Base-by-base conservation (phyloP, 2,113 vertebrate species). In the Phyllopteryx taeniolatus region DNA sequence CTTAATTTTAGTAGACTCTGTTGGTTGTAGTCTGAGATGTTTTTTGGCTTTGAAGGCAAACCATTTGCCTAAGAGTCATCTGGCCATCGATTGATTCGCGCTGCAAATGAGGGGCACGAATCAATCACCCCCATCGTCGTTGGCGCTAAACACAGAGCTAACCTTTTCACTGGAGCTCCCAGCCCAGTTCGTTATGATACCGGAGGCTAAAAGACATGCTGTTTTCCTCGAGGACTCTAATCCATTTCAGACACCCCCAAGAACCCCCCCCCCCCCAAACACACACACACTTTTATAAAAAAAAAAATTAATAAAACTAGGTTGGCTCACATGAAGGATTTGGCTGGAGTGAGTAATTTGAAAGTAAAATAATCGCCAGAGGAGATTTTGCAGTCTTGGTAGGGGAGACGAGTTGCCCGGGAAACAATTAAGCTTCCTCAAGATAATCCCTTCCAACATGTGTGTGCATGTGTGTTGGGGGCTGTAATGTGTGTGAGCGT, bases 321-420 rank as follows among this genome's bases (percentile, higher is more conserved):
- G 85, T 81, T 84, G 82, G 71, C 84, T 86, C 76, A 63, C 77
- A 77, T 72, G 75, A 68, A 85, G 80, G 80, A 80, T 87, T 88
- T 88, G 77, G 85, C 87, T 84, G 53, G 85, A 83, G 85, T 85
- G 85, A 89, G 85, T 88, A 75, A 87, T 88, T 87, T 89, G 81
- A 87, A 88, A 89, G 87, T 88, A 86, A 85, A 90, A 89, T 90
- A 89, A 90, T 88, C 76, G 75, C 80, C 73, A 39, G 80, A 70
- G 65, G 83, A 89, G 88, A 87, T 90, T 86, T 89, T 79, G 84
- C 85, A 88, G 78, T 77, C 85, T 86, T 85, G 78, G 86, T 62
- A 72, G 83, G 74, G 81, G 74, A 79, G 72, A 74, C 68, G 74
- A 84, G 85, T 89, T 89, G 85, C 86, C 83, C 67, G 81, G 89